Percentiles rank a stretch among this genome's conserved stretches.
phyloP scores from a whole-genome alignment of 1,140 invertebrate genomes.

The Battus philenor region DNA sequence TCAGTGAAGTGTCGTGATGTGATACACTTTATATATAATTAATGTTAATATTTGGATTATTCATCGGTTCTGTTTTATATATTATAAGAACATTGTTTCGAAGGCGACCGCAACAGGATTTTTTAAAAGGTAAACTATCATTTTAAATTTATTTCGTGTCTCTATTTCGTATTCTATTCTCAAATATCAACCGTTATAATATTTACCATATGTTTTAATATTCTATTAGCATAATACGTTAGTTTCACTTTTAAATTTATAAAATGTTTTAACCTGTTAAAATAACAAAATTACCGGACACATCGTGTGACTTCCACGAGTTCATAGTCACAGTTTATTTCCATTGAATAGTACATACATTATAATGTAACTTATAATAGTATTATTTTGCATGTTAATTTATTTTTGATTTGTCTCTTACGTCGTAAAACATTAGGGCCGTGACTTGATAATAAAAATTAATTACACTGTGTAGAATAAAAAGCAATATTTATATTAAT shows the following conservation, averaged over 20 bases:
- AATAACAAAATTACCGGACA: too few relatives aligned
- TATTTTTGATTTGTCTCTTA: slow-evolving; percentile 4
- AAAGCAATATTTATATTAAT: too few relatives aligned
- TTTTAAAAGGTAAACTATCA: slow-evolving; percentile 27
- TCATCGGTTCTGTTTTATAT: slow-evolving; percentile 35
- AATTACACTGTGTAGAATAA: too few relatives aligned
- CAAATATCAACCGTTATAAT: too few relatives aligned
- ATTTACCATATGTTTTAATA: too few relatives aligned
- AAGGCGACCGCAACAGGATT: slow-evolving; percentile 16
- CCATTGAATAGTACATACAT: slow-evolving; percentile 13
- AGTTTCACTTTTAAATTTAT: too few relatives aligned
- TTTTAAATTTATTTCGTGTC: too few relatives aligned
- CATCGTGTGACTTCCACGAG: slow-evolving; percentile 2
- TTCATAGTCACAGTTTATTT: slow-evolving; percentile 1
- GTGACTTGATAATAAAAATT: slow-evolving; percentile 12
- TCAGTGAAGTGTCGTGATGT: slow-evolving; percentile 47
- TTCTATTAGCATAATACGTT: too few relatives aligned
- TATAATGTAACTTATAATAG: slow-evolving; percentile 1
- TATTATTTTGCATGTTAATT: slow-evolving; percentile 20
- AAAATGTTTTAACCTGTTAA: slow-evolving; percentile 13
- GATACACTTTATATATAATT: slow-evolving; percentile 31
- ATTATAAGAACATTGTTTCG: slow-evolving; percentile 27
- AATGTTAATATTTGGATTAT: slow-evolving; percentile 44
- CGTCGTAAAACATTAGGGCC: slow-evolving; percentile 9
- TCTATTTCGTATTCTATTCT: too few relatives aligned